Evolutionary conservation across 2,888 invertebrate genomes (phyloP).

Genomic region (Ptilodon capucinus): DNA sequence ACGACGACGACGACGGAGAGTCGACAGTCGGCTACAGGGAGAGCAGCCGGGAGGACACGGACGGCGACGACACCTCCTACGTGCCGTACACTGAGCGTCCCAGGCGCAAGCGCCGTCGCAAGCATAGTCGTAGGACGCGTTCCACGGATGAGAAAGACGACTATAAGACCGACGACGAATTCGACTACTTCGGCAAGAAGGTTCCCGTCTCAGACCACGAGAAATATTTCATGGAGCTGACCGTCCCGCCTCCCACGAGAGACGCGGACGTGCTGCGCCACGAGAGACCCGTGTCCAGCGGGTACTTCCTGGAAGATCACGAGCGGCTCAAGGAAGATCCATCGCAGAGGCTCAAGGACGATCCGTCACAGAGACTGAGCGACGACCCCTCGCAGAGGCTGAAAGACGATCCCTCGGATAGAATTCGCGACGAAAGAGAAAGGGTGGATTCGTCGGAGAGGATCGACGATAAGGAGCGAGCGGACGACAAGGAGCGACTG

Average conservation of each 20-base stretch:
- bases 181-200: constrained; percentile 68
- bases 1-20: constrained; percentile 40
- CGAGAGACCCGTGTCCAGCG: constrained; percentile 42
- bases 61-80: constrained; percentile 53
- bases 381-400: constrained; percentile 30
- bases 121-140: constrained; percentile 54
- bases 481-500: constrained; percentile 29
- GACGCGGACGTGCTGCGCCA: constrained; percentile 61
- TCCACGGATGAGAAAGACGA: constrained; percentile 40
- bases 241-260: constrained; percentile 61
- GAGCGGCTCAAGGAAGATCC: constrained; percentile 61
- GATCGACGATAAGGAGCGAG: constrained; percentile 27
- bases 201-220: constrained; percentile 66
- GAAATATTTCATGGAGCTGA: constrained; percentile 51
- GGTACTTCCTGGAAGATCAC: constrained; percentile 59
- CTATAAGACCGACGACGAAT: constrained; percentile 53
- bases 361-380: constrained; percentile 29
- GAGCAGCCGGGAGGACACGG: constrained; percentile 40
- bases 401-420: constrained; percentile 7
- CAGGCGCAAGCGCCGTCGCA: constrained; percentile 56
- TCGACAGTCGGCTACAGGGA: constrained; percentile 16
- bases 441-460: constrained; percentile 12
- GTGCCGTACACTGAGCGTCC: constrained; percentile 53
- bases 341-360: constrained; percentile 32
- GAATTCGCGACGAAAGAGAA: constrained; percentile 30